Conservation (phyloP, 2,888 invertebrate species). For the Pemphredon lugubris region DNA sequence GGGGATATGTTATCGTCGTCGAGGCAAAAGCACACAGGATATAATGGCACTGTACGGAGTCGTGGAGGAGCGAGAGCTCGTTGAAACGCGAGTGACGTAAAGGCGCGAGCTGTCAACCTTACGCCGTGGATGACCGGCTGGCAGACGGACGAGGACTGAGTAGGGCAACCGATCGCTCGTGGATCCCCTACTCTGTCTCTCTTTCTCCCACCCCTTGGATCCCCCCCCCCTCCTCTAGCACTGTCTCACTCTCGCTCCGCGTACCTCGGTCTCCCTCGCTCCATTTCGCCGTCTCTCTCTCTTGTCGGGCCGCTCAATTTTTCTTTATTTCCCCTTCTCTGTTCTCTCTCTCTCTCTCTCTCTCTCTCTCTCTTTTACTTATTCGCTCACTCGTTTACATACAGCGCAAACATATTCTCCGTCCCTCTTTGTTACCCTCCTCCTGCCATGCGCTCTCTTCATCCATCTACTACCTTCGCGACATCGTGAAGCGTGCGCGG, state of each 20-base stretch:
- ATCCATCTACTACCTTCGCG: conserved; percentile 51
- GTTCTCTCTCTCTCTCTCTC: conserved; percentile 17
- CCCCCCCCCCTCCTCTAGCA: conserved; percentile 57
- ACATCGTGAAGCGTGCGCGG: conserved; percentile 51
- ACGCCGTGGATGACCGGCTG: conserved; percentile 73
- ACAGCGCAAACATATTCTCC: too few relatives aligned
- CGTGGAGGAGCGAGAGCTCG: background rate
- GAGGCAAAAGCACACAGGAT: background rate
- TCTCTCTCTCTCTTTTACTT: conserved; percentile 32
- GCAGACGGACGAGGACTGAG: conserved; percentile 79
- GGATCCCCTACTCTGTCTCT: conserved; percentile 71
- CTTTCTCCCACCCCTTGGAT: conserved; percentile 57
- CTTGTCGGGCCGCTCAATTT: conserved; percentile 22
- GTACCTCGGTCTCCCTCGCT: conserved; percentile 59
- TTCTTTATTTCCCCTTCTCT: conserved; percentile 2
- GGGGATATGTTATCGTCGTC: too few relatives aligned
- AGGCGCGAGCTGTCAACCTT: conserved; percentile 60
- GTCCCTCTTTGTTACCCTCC: background rate
- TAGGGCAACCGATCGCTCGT: conserved; percentile 75
- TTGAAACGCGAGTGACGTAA: conserved; percentile 28
- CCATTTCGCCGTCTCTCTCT: conserved; percentile 33
- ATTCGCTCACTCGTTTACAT: too few relatives aligned
- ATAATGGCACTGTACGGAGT: background rate
- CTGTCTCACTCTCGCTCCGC: conserved; percentile 52
- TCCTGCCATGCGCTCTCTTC: conserved; percentile 28